These are phyloP conservation scores for Penaeus japonicus DNA, from an alignment of 1,140 invertebrate species.

Conservation along the genomic window DNA sequence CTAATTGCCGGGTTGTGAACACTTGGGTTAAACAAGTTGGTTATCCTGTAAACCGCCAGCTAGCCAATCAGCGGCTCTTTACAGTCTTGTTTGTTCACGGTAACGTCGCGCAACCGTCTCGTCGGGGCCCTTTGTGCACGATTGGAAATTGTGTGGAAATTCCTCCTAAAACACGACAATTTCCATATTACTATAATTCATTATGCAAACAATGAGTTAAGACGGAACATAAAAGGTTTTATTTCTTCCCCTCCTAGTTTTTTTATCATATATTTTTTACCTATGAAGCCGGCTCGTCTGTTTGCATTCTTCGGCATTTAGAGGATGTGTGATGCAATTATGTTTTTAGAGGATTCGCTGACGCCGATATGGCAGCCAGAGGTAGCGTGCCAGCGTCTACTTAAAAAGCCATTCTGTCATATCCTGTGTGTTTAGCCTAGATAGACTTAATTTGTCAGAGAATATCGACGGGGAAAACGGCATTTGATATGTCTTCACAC, in stretches of 20 bases:
- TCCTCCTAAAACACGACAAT: constrained; percentile 20
- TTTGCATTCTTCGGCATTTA: too few species aligned
- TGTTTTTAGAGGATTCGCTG: too few species aligned
- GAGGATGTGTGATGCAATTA: too few species aligned
- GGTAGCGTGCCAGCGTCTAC: too few species aligned
- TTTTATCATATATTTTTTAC: background rate
- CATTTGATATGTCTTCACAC: too few species aligned
- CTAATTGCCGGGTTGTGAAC: constrained; percentile 36
- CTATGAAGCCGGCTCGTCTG: too few species aligned
- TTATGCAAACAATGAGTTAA: constrained; percentile 23
- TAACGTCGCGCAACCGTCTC: background rate
- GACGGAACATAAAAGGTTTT: background rate
- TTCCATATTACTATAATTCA: constrained; percentile 39
- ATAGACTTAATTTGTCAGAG: too few species aligned
- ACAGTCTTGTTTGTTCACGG: constrained; percentile 20
- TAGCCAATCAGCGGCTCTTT: constrained; percentile 22
- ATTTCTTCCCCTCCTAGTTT: background rate
- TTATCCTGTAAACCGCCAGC: constrained; percentile 27
- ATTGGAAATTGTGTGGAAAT: constrained; percentile 25
- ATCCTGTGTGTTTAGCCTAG: too few species aligned
- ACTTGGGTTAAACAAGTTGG: constrained; percentile 39
- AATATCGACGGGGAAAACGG: too few species aligned
- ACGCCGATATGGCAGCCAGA: too few species aligned
- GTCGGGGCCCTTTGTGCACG: constrained; percentile 15
- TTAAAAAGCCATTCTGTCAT: too few species aligned